phyloP scores from a whole-genome alignment of 2,888 invertebrate genomes.

The Dilophus febrilis region DNA sequence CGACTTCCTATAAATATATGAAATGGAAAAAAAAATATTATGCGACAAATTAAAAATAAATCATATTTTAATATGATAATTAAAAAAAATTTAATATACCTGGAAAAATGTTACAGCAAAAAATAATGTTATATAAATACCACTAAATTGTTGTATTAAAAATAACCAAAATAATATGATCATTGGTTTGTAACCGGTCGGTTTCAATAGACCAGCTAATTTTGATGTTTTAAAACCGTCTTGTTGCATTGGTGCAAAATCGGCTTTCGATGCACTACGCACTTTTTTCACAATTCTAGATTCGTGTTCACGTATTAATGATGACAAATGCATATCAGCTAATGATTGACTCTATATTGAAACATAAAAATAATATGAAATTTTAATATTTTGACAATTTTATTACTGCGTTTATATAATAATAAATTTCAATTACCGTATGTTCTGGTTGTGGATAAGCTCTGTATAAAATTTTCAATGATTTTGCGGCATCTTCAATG shows the following conservation, averaged over 20 bases:
- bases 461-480: conserved; percentile 33
- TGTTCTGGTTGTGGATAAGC: conserved; percentile 30
- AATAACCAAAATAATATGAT: conserved; percentile 36
- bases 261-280: conserved; percentile 8
- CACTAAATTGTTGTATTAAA: conserved; percentile 40
- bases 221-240: conserved; percentile 24
- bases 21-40: conserved; percentile 3
- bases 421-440: conserved; percentile 17
- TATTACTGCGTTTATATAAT: conserved; percentile 3
- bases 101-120: conserved; percentile 41
- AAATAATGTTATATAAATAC: conserved; percentile 42
- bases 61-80: background rate
- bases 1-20: conserved; percentile 30
- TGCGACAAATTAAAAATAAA: conserved; percentile 4
- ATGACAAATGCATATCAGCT: conserved; percentile 34
- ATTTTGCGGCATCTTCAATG: conserved; percentile 34
- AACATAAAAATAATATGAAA: background rate
- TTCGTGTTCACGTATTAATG: conserved; percentile 35
- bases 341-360: conserved; percentile 22
- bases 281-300: conserved; percentile 29
- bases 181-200: conserved; percentile 41
- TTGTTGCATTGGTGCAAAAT: conserved; percentile 18
- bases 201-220: conserved; percentile 31
- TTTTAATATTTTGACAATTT: background rate
- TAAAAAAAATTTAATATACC: conserved; percentile 20